Conservation (phyloP, 2,888 invertebrate genomes). For the Chromoteleia sp. region DNA sequence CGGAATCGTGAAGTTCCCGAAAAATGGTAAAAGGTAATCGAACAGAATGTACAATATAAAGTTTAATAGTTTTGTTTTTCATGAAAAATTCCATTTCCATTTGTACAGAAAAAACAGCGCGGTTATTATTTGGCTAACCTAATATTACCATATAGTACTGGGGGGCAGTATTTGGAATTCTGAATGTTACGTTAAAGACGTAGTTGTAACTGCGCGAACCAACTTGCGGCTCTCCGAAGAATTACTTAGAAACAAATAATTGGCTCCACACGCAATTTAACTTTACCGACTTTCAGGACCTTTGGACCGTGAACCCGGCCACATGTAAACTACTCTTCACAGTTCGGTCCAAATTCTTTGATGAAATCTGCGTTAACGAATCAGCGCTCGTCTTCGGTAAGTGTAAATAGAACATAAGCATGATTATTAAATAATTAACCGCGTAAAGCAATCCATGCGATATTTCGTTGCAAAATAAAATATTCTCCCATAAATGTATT, state of each 20-base stretch:
- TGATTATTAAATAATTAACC: too few species aligned
- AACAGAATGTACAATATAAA: too few species aligned
- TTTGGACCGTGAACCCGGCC: conserved; percentile 40
- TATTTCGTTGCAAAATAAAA: too few species aligned
- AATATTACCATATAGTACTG: too few species aligned
- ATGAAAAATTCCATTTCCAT: too few species aligned
- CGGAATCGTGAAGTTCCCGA: too few species aligned
- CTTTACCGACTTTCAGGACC: conserved; percentile 62
- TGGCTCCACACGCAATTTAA: conserved; percentile 67
- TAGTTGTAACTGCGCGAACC: conserved; percentile 33
- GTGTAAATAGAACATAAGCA: conserved; percentile 17
- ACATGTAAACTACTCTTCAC: conserved; percentile 48
- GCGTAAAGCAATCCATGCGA: too few species aligned
- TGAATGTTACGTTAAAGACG: conserved; percentile 18
- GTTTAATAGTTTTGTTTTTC: neutral
- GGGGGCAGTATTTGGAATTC: conserved; percentile 11
- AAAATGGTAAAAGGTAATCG: too few species aligned
- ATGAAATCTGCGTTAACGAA: conserved; percentile 47
- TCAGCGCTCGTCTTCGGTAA: conserved; percentile 17
- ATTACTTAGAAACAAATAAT: conserved; percentile 69
- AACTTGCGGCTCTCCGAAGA: conserved; percentile 46
- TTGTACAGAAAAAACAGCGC: neutral
- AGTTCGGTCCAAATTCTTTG: conserved; percentile 47
- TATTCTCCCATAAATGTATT: too few species aligned
- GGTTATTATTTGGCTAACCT: neutral